Evolutionary conservation across 2,888 invertebrate species (phyloP), one percentile per base, ranked within the genome.

Genomic region (Shargacucullia verbasci): DNA sequence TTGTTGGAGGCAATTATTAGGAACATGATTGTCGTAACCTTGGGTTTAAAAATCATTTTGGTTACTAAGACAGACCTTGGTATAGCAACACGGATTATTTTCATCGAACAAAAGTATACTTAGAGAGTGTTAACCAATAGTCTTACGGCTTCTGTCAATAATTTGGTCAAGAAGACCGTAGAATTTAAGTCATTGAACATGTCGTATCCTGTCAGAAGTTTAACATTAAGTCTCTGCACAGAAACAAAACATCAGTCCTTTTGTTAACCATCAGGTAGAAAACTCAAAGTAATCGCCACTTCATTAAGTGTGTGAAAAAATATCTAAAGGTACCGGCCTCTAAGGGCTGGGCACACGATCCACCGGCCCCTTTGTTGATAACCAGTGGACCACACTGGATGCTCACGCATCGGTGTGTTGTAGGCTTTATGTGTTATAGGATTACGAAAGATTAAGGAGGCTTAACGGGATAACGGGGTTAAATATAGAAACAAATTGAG

Each of bases 321-420:
- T 41, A 10, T 57, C 39, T 14, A 59, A 69, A 44, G 57, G 46
- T 50, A 52, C 59, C 58, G 61, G 54, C 41, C 29, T 27, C 45
- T 8, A 44, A 49, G 44, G 53, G 13, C 25, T 0, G 14, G 13
- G 35, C 53, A 54, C 45, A 68, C 54, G 54, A 33, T 33, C 55
- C 63, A 71, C 62, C 62, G 68, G 70, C 52, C 61, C 73, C 80
- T 84, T 83, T 85, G 81, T 82, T 76, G 78, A 78, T 74, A 81
- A 77, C 63, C 74, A 71, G 43, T 59, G 58, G 82, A 82, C 85
- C 83, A 82, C 82, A 83, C 82, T 67, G 59, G 54, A 60, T 53
- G 73, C 57, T 72, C 59, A 66, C 33, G 44, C 64, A 53, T 70
- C 66, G 60, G 63, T 70, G 73, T 77, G 62, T 68, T 64, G 41